These are phyloP conservation scores for Cosmopolites sordidus DNA, from an alignment of 2,888 invertebrate species.

Conservation along the genomic window DNA sequence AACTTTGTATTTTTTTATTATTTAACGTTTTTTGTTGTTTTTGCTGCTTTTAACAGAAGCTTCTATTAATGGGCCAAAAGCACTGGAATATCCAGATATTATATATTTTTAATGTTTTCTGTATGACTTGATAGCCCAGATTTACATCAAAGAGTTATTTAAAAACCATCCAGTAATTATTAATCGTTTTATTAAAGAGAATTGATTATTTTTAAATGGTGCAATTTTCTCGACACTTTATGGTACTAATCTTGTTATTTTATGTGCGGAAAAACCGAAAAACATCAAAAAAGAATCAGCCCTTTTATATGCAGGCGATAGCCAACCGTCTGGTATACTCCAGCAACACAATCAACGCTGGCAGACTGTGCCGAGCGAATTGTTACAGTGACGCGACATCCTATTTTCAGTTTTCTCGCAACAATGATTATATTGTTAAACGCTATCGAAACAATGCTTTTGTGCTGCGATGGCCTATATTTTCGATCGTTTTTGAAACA, in stretches of 20 bases:
- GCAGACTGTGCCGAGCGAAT: neutral
- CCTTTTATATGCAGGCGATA: neutral
- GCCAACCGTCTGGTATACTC: neutral
- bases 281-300: neutral
- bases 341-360: neutral
- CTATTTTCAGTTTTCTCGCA: constrained; percentile 5
- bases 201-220: no score
- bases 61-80: no score
- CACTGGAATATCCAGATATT: no score
- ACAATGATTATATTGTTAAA: constrained; percentile 4
- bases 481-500: constrained; percentile 5
- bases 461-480: constrained; percentile 1
- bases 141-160: no score
- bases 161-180: no score
- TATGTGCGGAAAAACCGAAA: neutral
- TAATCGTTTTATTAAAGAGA: no score
- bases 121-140: no score
- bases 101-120: no score
- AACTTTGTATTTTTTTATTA: no score
- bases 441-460: constrained; percentile 4
- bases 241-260: neutral
- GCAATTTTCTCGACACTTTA: no score
- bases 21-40: no score
- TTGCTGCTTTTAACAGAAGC: no score
- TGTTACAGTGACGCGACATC: neutral